A percentile compares a stretch with the other conserved stretches of the same genome.
Evolutionary conservation across 2,113 vertebrate species (phyloP).

Genomic region (Psephotus haematonotus): DNA sequence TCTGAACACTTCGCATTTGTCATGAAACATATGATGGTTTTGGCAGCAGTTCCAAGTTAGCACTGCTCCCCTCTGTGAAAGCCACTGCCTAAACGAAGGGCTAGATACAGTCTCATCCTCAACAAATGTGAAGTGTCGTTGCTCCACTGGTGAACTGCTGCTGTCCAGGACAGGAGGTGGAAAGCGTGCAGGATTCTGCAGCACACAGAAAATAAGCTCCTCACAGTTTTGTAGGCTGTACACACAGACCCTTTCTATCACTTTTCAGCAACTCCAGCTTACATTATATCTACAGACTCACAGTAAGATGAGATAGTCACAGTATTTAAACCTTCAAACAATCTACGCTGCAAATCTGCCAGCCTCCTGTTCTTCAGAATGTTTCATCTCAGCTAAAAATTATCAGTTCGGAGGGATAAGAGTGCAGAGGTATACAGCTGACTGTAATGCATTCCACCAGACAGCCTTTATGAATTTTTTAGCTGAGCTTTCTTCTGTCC

Average conservation of each 20-base stretch:
- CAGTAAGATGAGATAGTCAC: slow-evolving; percentile 58
- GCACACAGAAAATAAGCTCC: slow-evolving; percentile 11
- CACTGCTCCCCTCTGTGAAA: slow-evolving; percentile 13
- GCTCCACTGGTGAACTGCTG: neutral
- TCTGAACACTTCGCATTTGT: slow-evolving; percentile 44
- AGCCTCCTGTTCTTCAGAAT: slow-evolving; percentile 42
- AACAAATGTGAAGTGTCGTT: neutral
- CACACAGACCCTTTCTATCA: neutral
- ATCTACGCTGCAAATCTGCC: slow-evolving; percentile 38
- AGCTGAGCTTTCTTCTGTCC: slow-evolving; percentile 46
- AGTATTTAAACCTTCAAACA: slow-evolving; percentile 58
- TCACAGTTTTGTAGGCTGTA: neutral
- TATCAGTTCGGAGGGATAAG: slow-evolving; percentile 29
- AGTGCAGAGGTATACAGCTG: slow-evolving; percentile 8
- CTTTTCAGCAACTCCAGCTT: slow-evolving; percentile 42
- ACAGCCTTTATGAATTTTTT: slow-evolving; percentile 45
- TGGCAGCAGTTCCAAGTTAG: slow-evolving; percentile 16
- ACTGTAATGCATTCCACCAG: slow-evolving; percentile 35
- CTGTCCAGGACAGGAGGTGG: neutral
- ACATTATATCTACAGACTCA: slow-evolving; percentile 25
- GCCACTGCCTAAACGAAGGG: neutral
- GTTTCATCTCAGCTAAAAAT: slow-evolving; percentile 36
- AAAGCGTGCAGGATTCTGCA: neutral
- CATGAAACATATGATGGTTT: slow-evolving; percentile 43
- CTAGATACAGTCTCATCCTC: neutral